Evolutionary conservation across 2,113 vertebrate species (phyloP), one percentile per base, ranked within the genome.

Genomic region (Conger conger): DNA sequence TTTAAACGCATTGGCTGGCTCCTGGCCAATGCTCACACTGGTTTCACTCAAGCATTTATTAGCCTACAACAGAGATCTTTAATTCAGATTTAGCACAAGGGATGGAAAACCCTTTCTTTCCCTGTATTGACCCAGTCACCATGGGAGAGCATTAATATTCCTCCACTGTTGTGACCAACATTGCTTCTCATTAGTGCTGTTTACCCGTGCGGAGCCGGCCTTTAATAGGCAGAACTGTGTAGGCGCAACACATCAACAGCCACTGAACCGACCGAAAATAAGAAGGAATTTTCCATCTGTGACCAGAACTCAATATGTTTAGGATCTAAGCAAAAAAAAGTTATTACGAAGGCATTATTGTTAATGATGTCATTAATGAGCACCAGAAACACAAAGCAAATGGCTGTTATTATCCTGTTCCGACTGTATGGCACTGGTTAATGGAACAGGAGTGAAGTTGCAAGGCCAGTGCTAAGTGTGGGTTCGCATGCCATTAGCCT

Each of bases 401-500:
- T 73, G 68, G n/a, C n/a, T 73, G 30, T 2, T 33, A 4, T 33
- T 33, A 4, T 33, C n/a, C n/a, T 73, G 68, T 73, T 73, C 27
- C 68, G 2, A 63, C 18, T 63, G 57, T 13, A 73, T 73, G 68
- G 73, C 30, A 23, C 82, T n/a, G 50, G 76, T 54, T 30, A 78
- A 53, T 15, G 37, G 18, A 85, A 88, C 84, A 57, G 89, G 17
- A 86, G 88, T 86, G 82, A 87, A 89, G 91, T 88, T 87, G 77
- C 89, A 89, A 91, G 92, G 91, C 90, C 77, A 87, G 84, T 15
- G 86, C 88, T 86, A 87, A 87, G 84, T 36, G 86, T 36, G 84
- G 84, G 86, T 92, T 82, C 91, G 88, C 88, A 93, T 92, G 94
- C 90, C 89, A 90, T 50, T 85, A 82, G 54, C 85, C 86, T 94